Conservation (phyloP, 2,113 vertebrate genomes). For the Cariama cristata region DNA sequence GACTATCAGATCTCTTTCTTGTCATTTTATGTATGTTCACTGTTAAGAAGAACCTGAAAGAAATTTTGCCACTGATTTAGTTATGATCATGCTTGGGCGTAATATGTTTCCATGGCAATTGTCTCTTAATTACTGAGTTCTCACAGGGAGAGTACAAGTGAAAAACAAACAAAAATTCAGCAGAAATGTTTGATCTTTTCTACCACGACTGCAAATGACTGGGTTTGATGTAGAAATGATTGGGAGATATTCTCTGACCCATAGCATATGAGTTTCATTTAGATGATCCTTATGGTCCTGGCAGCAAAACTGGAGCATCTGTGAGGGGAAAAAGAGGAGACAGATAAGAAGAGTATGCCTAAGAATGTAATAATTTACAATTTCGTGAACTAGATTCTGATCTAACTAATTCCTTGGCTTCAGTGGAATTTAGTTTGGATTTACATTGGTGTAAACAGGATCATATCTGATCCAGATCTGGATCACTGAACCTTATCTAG, state of each 20-base stretch:
- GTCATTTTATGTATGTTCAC: not conserved
- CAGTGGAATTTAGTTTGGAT: conserved; percentile 27
- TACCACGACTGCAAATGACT: not conserved
- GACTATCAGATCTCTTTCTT: not conserved
- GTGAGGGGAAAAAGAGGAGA: not conserved
- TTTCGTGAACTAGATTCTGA: conserved; percentile 6
- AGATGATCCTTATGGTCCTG: not conserved
- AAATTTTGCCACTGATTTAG: conserved; percentile 6
- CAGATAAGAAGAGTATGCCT: not conserved
- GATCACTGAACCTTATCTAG: conserved; percentile 7
- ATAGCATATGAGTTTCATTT: conserved; percentile 35
- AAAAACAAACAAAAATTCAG: not conserved
- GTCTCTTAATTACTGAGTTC: conserved; percentile 22
- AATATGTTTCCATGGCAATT: conserved; percentile 34
- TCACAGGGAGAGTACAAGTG: not conserved
- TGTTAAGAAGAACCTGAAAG: not conserved
- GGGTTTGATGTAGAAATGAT: not conserved
- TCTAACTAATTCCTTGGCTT: conserved; percentile 39
- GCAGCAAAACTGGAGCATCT: not conserved
- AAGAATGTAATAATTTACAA: not conserved
- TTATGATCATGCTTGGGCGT: not conserved
- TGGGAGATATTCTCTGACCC: not conserved
- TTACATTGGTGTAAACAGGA: conserved; percentile 43
- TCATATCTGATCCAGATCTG: conserved; percentile 6
- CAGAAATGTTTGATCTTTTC: not conserved